Evolutionary conservation across 2,113 vertebrate species (phyloP).

Genomic region (Odocoileus virginianus): DNA sequence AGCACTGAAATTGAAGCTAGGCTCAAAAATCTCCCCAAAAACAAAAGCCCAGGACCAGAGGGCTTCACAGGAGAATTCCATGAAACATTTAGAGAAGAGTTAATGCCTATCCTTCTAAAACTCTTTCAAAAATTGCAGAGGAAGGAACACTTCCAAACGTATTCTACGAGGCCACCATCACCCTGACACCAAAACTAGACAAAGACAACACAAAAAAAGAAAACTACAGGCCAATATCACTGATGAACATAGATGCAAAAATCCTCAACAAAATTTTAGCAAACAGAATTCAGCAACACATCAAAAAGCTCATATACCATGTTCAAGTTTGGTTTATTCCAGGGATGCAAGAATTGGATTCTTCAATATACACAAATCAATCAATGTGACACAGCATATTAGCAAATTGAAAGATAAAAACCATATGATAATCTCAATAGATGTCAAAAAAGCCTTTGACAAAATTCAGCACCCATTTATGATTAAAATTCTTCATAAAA

Average conservation of each 20-base stretch:
- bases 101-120: background rate
- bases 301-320: background rate
- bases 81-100: background rate
- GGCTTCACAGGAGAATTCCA: background rate
- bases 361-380: background rate
- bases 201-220: background rate
- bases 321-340: background rate
- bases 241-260: background rate
- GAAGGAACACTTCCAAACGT: background rate
- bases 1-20: background rate
- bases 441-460: background rate
- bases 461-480: background rate
- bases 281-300: background rate
- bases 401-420: background rate
- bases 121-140: background rate
- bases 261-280: background rate
- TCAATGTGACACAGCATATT: background rate
- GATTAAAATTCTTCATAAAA: background rate
- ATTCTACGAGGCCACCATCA: background rate
- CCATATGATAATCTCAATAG: background rate
- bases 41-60: background rate
- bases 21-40: background rate
- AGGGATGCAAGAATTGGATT: background rate
- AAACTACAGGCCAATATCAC: background rate
- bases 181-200: background rate